Base-by-base conservation (phyloP, 2,113 vertebrate genomes). In the Cephalopholis sonnerati region DNA sequence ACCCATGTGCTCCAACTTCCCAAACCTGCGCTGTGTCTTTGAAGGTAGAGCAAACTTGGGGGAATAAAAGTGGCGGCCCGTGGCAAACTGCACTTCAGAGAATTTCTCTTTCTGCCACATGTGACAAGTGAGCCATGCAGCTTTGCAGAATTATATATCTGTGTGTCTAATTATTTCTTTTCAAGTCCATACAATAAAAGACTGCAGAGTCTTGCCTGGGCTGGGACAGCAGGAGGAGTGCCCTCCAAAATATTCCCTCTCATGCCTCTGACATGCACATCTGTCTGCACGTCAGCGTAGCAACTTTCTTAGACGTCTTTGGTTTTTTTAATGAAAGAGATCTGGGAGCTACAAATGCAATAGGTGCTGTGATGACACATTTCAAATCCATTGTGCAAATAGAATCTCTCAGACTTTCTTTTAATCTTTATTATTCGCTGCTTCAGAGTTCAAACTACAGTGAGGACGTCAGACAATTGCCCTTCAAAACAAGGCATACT, bases 131-230 rank as follows among this genome's bases (percentile, higher is more conserved):
- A 91, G 92, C 84, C 87, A 74, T 82, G 83, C 90, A 77, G 91
- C 88, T 82, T 79, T 88, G 81, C 82, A 82, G 84, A 94, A 92
- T 94, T 94, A 93, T 90, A 94, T 90, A 93, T 91, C 88, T 87
- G 84, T 89, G 92, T 85, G 90, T 93, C 93, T 96, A 95, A 96
- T 96, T 95, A 95, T 95, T 94, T 95, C 90, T 93, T 95, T 95
- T 94, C 90, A 95, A 92, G 86, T 91, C 74, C 63, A 89, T 89
- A 93, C 91, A 94, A 91, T 93, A 85, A 92, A 93, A 93, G 92
- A 81, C 86, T 88, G 85, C 77, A 58, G 86, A 85, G 76, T 89
- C 64, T 83, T 83, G 62, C 58, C 70, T 75, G 72, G 73, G 89
- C 74, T 62, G 77, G 91, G 91, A 93, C 85, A 88, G 91, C 82